Percentiles rank a stretch among this genome's conserved stretches.
These are phyloP conservation scores for Lampropteryx suffumata DNA, from an alignment of 2,888 invertebrate species.

Conservation along the genomic window DNA sequence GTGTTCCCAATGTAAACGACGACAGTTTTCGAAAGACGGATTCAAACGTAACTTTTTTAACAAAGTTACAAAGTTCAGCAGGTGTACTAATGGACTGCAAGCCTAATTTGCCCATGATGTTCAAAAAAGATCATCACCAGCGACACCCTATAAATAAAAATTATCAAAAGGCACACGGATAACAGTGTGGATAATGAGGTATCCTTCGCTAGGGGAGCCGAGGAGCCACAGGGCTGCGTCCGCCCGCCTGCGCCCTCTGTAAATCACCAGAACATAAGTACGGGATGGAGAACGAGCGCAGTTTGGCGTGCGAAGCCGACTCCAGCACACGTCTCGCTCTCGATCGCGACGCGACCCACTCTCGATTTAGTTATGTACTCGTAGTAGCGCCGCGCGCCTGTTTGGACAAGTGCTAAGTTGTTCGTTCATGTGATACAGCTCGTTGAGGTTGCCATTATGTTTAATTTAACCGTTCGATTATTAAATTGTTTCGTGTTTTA, in stretches of 20 bases:
- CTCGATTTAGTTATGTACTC: conserved; percentile 53
- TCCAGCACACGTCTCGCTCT: conserved; percentile 49
- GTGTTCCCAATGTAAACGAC: no score
- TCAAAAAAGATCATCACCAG: conserved; percentile 55
- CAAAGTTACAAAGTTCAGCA: background rate
- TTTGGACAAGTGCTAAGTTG: conserved; percentile 82
- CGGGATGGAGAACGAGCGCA: conserved; percentile 59
- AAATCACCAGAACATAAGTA: conserved; percentile 68
- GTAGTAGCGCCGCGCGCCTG: conserved; percentile 58
- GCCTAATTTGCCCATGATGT: conserved; percentile 39
- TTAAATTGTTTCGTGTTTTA: conserved; percentile 67
- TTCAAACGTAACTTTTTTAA: no score
- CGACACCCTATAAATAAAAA: conserved; percentile 69
- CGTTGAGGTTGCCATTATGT: conserved; percentile 75
- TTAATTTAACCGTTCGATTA: conserved; percentile 74
- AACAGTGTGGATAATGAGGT: conserved; percentile 80
- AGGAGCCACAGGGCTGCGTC: conserved; percentile 49
- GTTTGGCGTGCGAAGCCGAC: conserved; percentile 76
- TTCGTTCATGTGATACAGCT: conserved; percentile 79
- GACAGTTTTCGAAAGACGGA: no score
- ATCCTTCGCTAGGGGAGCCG: conserved; percentile 72
- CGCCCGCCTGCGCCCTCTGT: conserved; percentile 66
- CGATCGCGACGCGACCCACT: conserved; percentile 38
- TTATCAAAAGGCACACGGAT: conserved; percentile 77
- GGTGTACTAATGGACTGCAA: conserved; percentile 11